Evolutionary conservation across 2,797 vertebrate genomes (phyloP), one percentile per base, ranked within the genome.

Genomic region (Acridotheres tristis): DNA sequence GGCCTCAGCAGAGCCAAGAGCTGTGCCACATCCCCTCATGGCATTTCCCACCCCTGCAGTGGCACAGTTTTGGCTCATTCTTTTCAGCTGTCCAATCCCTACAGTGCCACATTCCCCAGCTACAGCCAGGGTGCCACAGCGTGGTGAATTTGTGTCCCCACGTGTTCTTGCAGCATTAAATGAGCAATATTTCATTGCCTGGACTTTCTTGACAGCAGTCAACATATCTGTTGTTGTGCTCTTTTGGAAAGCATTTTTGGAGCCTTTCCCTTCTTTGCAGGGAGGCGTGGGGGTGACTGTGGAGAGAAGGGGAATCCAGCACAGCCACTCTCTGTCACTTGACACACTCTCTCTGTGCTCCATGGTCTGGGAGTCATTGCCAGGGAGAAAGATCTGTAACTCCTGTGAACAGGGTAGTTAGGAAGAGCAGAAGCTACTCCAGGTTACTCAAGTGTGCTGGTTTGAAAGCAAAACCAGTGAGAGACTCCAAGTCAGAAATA

Each of bases 151-250:
- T 61, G 53, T 87, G 63, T 85, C 38, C 45, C 51, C 10, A 14
- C 3, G 0, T 50, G 67, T 62, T 76, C 77, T 51, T 36, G 40
- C 53, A 50, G 67, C 19, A 22, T 26, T 90, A 45, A 68, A 55
- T 1, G 5, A 81, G 42, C 23, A 43, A 1, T 89, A 61, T 82
- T 85, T 87, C 19, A 23, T 63, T 82, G 26, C 53, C 45, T 74
- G 59, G 32, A 5, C 38, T 90, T 72, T 17, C 29, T 2, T 50
- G 58, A 4, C 26, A 62, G 42, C 48, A 61, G n/a, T 9, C 16
- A 14, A 0, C n/a, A 38, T n/a, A 16, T 9, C 42, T 5, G 1
- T 26, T 4, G 1, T 26, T 55, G 11, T 53, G 51, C 40, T 79
- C 43, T 32, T 38, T 48, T 23, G 48, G 73, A 74, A 78, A 55